Percentiles rank a stretch among this genome's conserved stretches.
Conservation (phyloP, 2,888 invertebrate species). For the Caenorhabditis sulstoni region DNA sequence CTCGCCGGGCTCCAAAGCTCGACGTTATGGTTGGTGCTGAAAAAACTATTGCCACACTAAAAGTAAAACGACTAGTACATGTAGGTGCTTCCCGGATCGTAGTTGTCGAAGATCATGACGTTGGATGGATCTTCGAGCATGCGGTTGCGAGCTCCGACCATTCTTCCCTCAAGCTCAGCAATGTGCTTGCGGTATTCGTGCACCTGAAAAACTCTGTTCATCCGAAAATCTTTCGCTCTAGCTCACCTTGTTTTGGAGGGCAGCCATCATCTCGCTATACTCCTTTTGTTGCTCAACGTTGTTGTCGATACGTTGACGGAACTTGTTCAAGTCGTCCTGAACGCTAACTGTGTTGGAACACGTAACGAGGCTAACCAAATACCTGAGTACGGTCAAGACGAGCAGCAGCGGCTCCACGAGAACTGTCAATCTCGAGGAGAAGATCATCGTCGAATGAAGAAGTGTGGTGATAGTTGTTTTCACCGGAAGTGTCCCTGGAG, state of each 20-base stretch:
- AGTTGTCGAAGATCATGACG: slow-evolving; percentile 59
- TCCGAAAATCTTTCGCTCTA: too few species aligned
- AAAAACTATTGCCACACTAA: slow-evolving; percentile 8
- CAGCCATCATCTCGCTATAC: slow-evolving; percentile 78
- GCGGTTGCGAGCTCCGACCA: slow-evolving; percentile 69
- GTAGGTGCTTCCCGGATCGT: slow-evolving; percentile 59
- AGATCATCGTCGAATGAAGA: slow-evolving; percentile 77
- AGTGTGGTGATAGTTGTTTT: slow-evolving; percentile 76
- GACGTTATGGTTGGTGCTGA: slow-evolving; percentile 60
- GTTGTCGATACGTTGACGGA: slow-evolving; percentile 78
- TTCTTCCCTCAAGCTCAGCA: slow-evolving; percentile 75
- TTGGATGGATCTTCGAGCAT: slow-evolving; percentile 65
- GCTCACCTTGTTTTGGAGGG: slow-evolving; percentile 77
- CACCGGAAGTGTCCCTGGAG: slow-evolving; percentile 79
- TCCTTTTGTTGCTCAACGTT: slow-evolving; percentile 79
- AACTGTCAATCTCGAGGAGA: slow-evolving; percentile 71
- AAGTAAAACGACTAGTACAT: slow-evolving; percentile 20
- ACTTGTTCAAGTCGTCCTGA: slow-evolving; percentile 79
- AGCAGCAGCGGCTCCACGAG: slow-evolving; percentile 71
- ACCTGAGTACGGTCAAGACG: slow-evolving; percentile 77
- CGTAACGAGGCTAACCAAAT: too few species aligned
- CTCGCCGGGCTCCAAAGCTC: slow-evolving; percentile 61
- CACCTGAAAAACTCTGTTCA: slow-evolving; percentile 61
- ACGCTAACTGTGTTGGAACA: slow-evolving; percentile 14
- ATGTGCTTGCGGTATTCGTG: slow-evolving; percentile 80